Evolutionary conservation across 2,797 vertebrate genomes (phyloP).

Genomic region (Macrochelys suwanniensis): DNA sequence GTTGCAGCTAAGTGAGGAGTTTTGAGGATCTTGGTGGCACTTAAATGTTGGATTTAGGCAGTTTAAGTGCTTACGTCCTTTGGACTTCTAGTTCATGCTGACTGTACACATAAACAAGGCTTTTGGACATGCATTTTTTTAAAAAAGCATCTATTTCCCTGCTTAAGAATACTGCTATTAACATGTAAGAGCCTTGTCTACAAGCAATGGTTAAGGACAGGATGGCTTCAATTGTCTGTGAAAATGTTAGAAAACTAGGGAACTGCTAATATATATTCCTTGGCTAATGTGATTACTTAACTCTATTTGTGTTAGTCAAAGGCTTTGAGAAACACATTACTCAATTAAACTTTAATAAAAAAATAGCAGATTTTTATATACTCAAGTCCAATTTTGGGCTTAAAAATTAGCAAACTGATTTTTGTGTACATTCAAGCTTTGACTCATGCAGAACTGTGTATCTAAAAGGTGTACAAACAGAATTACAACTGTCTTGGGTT

Average conservation of each 20-base stretch:
- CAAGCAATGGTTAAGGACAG: neutral
- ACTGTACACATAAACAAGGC: neutral
- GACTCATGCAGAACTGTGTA: neutral
- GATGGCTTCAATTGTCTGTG: neutral
- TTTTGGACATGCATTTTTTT: neutral
- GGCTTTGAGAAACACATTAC: neutral
- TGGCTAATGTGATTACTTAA: neutral
- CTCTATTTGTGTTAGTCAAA: neutral
- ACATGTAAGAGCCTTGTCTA: neutral
- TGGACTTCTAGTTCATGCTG: neutral
- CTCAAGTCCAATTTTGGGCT: neutral
- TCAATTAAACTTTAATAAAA: neutral
- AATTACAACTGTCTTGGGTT: neutral
- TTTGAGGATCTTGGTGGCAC: neutral
- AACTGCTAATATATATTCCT: neutral
- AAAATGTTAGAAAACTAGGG: neutral
- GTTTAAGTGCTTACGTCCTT: neutral
- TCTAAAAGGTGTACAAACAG: neutral
- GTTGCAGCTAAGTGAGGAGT: neutral
- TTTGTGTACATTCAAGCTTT: neutral
- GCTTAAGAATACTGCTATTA: neutral
- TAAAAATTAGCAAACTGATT: neutral
- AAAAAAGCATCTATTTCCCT: neutral
- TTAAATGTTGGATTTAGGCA: neutral
- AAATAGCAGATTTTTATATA: neutral